Base-by-base conservation (phyloP, 2,888 invertebrate genomes). In the Spodoptera picta region DNA sequence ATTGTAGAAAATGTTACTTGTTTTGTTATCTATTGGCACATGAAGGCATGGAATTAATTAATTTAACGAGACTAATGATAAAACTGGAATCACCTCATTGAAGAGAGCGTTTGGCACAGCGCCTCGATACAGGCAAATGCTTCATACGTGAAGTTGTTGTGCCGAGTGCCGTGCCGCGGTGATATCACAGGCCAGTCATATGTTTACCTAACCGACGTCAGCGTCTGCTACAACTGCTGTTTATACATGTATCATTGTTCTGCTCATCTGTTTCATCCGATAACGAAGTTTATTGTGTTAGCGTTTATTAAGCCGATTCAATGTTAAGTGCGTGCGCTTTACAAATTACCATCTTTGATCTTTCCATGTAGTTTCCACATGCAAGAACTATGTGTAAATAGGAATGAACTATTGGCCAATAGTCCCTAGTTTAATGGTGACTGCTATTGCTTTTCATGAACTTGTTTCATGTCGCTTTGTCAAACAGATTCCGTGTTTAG, bases 111-210 rank as follows among this genome's bases (percentile, higher is more conserved):
- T 77, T 72, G 74, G 72, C 74, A 65, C 52, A 23, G 45, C 46
- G 50, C 66, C 51, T 58, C 45, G 36, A 27, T 48, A 42, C n/a
- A 27, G 36, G 36, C 36, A 6, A 6, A 6, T 62, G 36, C 46
- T 60, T 48, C 55, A 55, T 45, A 23, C 23, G 24, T 36, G n/a
- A 9, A 36, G 49, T 31, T 12, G 43, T 44, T 55, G 14, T 47
- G 9, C 9, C 31, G 31, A 5, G 6, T 36, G 31, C 36, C 36
- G 27, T 27, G 36, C 36, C 36, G 36, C 36, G 71, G 48, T 79
- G 77, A 75, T 71, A 70, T 80, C 80, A 79, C 52, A 52, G 51
- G 52, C 36, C 42, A 69, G 61, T 79, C 74, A 79, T 72, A 49
- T 77, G 66, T 70, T 68, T 70, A 79, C 65, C 14, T 48, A n/a